phyloP scores from a whole-genome alignment of 2,113 vertebrate genomes.

The Podarcis raffonei region DNA sequence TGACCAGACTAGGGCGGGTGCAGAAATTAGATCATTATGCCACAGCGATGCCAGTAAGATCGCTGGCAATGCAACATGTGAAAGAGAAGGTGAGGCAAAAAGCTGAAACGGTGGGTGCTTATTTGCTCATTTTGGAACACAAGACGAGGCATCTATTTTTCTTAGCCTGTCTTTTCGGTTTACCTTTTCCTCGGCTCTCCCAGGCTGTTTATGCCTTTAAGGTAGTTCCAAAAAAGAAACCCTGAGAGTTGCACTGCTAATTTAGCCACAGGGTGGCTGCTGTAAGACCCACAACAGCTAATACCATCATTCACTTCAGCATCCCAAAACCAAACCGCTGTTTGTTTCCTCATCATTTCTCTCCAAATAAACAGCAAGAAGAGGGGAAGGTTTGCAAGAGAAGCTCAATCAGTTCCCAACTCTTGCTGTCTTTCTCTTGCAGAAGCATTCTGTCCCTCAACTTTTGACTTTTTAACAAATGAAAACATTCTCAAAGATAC shows the following conservation, averaged over 20 bases:
- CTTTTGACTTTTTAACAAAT: background rate
- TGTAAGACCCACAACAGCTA: background rate
- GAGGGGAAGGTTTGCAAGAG: fast-evolving
- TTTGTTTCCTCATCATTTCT: background rate
- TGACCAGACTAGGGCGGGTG: conserved; percentile 27
- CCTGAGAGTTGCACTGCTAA: background rate
- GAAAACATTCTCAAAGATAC: background rate
- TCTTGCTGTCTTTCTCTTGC: background rate
- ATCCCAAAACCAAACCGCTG: background rate
- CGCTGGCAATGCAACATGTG: conserved; percentile 6
- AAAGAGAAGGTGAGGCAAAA: background rate
- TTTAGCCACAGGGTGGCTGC: background rate
- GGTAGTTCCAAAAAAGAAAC: fast-evolving
- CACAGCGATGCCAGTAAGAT: conserved; percentile 1
- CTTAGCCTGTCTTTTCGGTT: background rate
- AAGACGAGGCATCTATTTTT: background rate
- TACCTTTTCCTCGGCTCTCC: background rate
- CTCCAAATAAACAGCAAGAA: background rate
- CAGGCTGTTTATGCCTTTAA: background rate
- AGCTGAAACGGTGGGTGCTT: background rate
- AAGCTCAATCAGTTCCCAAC: fast-evolving
- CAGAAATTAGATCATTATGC: conserved; percentile 51
- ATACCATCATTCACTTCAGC: background rate
- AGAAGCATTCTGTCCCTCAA: background rate
- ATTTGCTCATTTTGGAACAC: background rate